Evolutionary conservation across 2,797 vertebrate genomes (phyloP).

Genomic region (Acanthurus lineatus): DNA sequence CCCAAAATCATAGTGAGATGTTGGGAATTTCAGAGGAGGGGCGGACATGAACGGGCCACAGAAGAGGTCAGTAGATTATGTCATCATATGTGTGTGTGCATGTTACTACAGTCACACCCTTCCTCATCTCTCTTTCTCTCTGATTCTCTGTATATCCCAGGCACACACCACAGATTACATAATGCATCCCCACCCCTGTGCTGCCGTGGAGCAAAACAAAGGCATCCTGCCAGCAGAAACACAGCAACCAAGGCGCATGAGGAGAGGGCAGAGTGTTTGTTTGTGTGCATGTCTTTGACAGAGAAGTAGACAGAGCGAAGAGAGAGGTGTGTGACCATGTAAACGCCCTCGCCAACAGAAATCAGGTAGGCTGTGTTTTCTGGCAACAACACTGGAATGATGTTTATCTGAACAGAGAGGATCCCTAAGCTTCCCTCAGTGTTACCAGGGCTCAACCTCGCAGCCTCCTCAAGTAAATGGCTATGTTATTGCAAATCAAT

Average conservation of each 20-base stretch:
- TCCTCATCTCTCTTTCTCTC: slow-evolving; percentile 36
- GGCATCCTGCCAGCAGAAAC: slow-evolving; percentile 74
- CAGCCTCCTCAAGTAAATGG: slow-evolving; percentile 33
- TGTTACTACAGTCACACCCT: slow-evolving; percentile 72
- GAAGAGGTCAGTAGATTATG: slow-evolving; percentile 78
- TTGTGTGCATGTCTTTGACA: slow-evolving; percentile 25
- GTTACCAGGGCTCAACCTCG: slow-evolving; percentile 26
- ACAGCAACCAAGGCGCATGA: slow-evolving; percentile 62
- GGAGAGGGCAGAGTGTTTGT: slow-evolving; percentile 49
- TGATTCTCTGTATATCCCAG: slow-evolving; percentile 49
- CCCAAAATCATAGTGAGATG: slow-evolving; percentile 62
- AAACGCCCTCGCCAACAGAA: slow-evolving; percentile 35
- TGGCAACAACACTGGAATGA: slow-evolving; percentile 24
- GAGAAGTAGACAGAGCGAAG: slow-evolving; percentile 12
- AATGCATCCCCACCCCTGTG: slow-evolving; percentile 68
- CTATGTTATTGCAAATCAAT: slow-evolving; percentile 43
- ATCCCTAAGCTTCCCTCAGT: slow-evolving; percentile 46
- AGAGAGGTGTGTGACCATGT: slow-evolving; percentile 16
- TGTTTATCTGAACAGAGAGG: slow-evolving; percentile 40
- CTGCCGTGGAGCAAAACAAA: slow-evolving; percentile 74
- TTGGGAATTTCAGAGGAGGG: slow-evolving; percentile 60
- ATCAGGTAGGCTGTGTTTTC: slow-evolving; percentile 46
- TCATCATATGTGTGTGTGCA: slow-evolving; percentile 56
- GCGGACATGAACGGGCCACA: slow-evolving; percentile 25
- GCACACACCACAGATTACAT: slow-evolving; percentile 76